Base-by-base conservation (phyloP, 2,888 invertebrate species). In the Stenodema calcarata region DNA sequence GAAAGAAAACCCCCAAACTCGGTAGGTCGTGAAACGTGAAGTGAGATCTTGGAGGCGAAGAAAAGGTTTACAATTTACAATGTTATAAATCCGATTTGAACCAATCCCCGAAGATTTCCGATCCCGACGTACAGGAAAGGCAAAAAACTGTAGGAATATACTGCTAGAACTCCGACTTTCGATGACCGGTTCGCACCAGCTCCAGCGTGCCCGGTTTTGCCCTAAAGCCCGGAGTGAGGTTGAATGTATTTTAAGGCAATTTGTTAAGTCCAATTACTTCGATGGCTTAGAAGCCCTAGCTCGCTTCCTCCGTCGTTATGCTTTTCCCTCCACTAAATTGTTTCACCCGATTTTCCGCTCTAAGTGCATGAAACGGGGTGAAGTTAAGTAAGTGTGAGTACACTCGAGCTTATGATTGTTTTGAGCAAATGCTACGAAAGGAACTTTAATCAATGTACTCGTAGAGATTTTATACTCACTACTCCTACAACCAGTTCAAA, bases 261-360 rank as follows among this genome's bases (percentile, higher is more conserved):
- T 78, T 78, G 78, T 78, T 78, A 78, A 78, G 78, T 78, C 44
- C 78, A 78, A 78, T 78, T 78, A 78, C 78, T 78, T 18, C 35
- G 78, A 44, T 18, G 78, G 78, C 78, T 78, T 78, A 78, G 18
- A 23, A 44, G 41, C 73, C 28, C 18, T 6, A 16, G 30, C 35
- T 75, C 35, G 27, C 69, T 75, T 18, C 41, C 73, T 2, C 73
- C 35, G 16, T 75, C 73, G 30, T 41, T 75, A 30, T 75, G 35
- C 41, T 18, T 75, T 41, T 75, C 73, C 41, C 18, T 78, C 78
- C 18, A 27, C 47, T 23, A 23, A 14, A 44, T 44, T 78, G 44
- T 78, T 44, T 78, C 78, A 44, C 30, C 41, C 73, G 14, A 30
- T 75, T 41, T 75, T 41, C 41, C 73, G 35, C 73, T 75, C 73